These are phyloP conservation scores for Panurus biarmicus DNA, from an alignment of 2,113 vertebrate genomes.

Conservation along the genomic window DNA sequence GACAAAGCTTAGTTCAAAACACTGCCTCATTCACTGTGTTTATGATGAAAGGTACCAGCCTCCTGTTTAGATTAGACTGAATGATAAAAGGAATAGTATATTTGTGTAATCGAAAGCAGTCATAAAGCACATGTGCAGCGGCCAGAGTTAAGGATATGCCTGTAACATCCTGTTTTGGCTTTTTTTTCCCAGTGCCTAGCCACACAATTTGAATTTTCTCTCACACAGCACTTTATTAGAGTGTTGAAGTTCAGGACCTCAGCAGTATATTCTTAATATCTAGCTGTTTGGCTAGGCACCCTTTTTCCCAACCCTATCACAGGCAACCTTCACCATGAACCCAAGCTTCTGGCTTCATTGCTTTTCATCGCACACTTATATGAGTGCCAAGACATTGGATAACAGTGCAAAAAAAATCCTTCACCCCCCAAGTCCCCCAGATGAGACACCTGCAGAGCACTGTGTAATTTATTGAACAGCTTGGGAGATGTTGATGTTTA, in stretches of 20 bases:
- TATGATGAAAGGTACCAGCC: not conserved
- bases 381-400: not conserved
- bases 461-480: not conserved
- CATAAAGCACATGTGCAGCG: not conserved
- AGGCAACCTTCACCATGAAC: constrained; percentile 23
- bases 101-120: not conserved
- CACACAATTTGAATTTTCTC: not conserved
- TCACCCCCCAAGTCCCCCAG: not conserved
- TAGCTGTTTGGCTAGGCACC: not conserved
- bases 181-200: not conserved
- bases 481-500: constrained; percentile 47
- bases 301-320: not conserved
- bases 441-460: not conserved
- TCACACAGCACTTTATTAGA: not conserved
- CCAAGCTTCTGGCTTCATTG: not conserved
- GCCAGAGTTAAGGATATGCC: not conserved
- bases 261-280: not conserved
- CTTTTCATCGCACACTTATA: constrained; percentile 32
- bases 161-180: not conserved
- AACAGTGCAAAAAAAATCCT: not conserved
- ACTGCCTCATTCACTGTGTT: not conserved
- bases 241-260: not conserved
- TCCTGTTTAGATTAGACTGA: not conserved
- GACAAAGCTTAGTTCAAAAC: constrained; percentile 28
- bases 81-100: constrained; percentile 4